Base-by-base conservation (phyloP, 2,113 vertebrate species). In the Acanthisitta chloris region DNA sequence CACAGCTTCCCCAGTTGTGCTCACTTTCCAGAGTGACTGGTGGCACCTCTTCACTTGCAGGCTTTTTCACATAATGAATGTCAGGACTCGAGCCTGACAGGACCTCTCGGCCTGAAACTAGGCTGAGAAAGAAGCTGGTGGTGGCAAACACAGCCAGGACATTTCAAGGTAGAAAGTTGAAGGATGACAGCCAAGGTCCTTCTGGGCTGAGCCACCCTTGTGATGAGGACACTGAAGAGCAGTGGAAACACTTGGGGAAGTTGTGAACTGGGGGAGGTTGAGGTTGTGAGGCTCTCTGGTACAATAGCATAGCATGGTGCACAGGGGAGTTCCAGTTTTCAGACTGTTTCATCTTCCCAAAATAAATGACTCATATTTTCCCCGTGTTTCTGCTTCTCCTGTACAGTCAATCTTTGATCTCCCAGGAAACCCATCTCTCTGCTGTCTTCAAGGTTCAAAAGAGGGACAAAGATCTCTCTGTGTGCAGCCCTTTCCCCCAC, bases 201-300 rank as follows among this genome's bases (percentile, higher is more conserved):
- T 62, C 61, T 59, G 34, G 14, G 6, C 54, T 73, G 40, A 87
- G n/a, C 36, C 21, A 25, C 36, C 12, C 29, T 70, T 52, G 31
- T 45, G 18, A 4, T 81, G 57, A n/a, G 24, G 36, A 31, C 61
- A n/a, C 12, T 17, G 3, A 1, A 69, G 28, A 72, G 34, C 31
- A 79, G 3, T 7, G 10, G 54, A 26, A 72, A 61, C 1, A 5
- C 29, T 61, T 77, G 64, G 69, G 26, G 65, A 86, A 28, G 19
- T 34, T 1, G 0, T 14, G 40, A 61, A 18, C 34, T 73, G 6
- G 4, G 28, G 7, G 3, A 4, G 5, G 11, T 38, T 55, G 48
- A 16, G 4, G 6, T 46, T 77, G 23, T 7, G 3, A 89, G 29
- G 24, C 13, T 87, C 65, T 81, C 49, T 91, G 6, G 0, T 54